These are phyloP conservation scores for Eulemur rufifrons DNA, from an alignment of 2,113 vertebrate genomes.

Conservation along the genomic window DNA sequence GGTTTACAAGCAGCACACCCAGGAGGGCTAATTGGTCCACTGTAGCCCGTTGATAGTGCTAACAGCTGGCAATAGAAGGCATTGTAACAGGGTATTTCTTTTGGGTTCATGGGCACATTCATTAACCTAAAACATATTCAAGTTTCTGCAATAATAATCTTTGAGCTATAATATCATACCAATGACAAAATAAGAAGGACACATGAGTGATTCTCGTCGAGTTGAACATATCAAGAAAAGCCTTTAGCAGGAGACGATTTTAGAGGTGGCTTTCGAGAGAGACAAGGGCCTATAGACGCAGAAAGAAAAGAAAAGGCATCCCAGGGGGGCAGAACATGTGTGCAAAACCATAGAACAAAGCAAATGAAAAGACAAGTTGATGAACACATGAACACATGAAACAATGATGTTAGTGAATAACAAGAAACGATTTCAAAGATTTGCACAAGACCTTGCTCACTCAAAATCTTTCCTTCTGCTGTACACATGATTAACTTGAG, in stretches of 20 bases:
- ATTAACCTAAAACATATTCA: background rate
- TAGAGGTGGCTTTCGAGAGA: background rate
- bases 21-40: background rate
- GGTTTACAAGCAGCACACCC: background rate
- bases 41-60: too few species aligned
- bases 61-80: background rate
- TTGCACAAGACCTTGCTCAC: background rate
- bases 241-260: background rate
- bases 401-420: background rate
- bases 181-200: background rate
- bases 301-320: background rate
- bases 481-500: background rate
- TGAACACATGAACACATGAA: background rate
- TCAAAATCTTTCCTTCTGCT: background rate
- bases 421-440: background rate
- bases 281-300: background rate
- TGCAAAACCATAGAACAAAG: constrained; percentile 2
- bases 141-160: constrained; percentile 6
- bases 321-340: background rate
- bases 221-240: background rate
- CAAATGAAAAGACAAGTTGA: background rate
- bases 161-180: background rate
- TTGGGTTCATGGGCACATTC: background rate
- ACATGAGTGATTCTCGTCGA: background rate
- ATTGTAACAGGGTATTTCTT: background rate